Percentiles rank a stretch among this genome's conserved stretches.
Conservation (phyloP, 2,113 vertebrate species). For the Crotalus helleri region DNA sequence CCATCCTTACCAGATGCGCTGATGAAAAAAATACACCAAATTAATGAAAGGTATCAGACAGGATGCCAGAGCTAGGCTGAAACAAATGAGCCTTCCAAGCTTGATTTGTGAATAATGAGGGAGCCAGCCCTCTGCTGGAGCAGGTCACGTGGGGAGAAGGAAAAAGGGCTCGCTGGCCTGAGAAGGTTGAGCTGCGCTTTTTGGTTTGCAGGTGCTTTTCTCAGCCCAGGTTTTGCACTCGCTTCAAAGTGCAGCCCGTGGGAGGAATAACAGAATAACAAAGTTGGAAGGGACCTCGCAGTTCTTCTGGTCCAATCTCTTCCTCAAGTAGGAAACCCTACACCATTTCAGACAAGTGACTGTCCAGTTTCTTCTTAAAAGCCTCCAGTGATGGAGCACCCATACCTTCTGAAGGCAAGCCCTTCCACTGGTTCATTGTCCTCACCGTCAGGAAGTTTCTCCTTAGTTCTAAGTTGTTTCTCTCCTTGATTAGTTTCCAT, state of each 20-base stretch:
- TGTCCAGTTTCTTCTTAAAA: neutral
- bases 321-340: neutral
- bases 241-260: neutral
- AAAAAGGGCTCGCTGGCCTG: neutral
- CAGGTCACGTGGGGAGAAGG: neutral
- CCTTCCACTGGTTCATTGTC: neutral
- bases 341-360: too few species aligned
- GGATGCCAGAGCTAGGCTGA: constrained; percentile 39
- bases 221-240: neutral
- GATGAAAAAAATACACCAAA: constrained; percentile 48
- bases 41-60: constrained; percentile 42
- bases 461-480: neutral
- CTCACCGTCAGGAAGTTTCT: neutral
- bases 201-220: neutral
- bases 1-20: constrained; percentile 57
- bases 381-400: neutral
- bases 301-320: neutral
- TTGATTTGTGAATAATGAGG: constrained; percentile 45
- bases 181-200: neutral
- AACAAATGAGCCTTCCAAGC: neutral
- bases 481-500: neutral
- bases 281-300: neutral
- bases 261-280: neutral
- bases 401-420: neutral
- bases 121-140: neutral